phyloP scores from a whole-genome alignment of 2,888 invertebrate species.

The Aphrophora alni region DNA sequence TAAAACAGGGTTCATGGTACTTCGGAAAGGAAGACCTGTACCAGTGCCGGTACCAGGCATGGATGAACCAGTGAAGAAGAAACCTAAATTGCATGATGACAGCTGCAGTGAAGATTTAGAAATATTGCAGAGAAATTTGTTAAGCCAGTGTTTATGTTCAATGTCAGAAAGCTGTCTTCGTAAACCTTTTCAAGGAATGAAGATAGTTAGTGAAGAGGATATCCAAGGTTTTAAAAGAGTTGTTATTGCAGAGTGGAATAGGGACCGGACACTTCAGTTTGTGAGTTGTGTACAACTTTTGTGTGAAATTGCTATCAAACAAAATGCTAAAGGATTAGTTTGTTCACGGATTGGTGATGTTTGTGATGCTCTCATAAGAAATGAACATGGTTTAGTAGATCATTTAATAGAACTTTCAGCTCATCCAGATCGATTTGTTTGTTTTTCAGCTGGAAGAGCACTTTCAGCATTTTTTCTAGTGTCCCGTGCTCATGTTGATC shows the following conservation, averaged over 20 bases:
- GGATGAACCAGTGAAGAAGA: slow-evolving; percentile 87
- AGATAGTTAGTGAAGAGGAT: slow-evolving; percentile 45
- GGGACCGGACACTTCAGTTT: slow-evolving; percentile 75
- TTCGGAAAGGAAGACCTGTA: slow-evolving; percentile 59
- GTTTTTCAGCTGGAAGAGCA: slow-evolving; percentile 79
- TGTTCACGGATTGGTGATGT: slow-evolving; percentile 81
- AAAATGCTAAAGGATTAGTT: slow-evolving; percentile 81
- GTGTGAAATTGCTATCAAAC: slow-evolving; percentile 84
- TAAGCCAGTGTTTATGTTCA: slow-evolving; percentile 80
- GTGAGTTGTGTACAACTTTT: slow-evolving; percentile 83
- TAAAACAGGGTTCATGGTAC: slow-evolving; percentile 63
- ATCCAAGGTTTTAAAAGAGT: slow-evolving; percentile 61
- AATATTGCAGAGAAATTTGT: slow-evolving; percentile 69
- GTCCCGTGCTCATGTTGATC: slow-evolving; percentile 80
- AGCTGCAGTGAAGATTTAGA: slow-evolving; percentile 61
- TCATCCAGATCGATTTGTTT: slow-evolving; percentile 79
- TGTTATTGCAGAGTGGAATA: slow-evolving; percentile 66
- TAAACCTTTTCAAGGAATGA: slow-evolving; percentile 70
- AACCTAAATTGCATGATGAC: slow-evolving; percentile 63
- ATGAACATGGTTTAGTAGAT: slow-evolving; percentile 83
- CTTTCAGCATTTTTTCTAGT: slow-evolving; percentile 84
- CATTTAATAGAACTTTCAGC: slow-evolving; percentile 82
- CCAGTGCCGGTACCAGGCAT: slow-evolving; percentile 66
- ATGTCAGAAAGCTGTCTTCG: slow-evolving; percentile 73
- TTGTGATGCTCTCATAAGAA: slow-evolving; percentile 78